Conservation (phyloP, 2,797 vertebrate species). For the Ctenosaura bakeri region DNA sequence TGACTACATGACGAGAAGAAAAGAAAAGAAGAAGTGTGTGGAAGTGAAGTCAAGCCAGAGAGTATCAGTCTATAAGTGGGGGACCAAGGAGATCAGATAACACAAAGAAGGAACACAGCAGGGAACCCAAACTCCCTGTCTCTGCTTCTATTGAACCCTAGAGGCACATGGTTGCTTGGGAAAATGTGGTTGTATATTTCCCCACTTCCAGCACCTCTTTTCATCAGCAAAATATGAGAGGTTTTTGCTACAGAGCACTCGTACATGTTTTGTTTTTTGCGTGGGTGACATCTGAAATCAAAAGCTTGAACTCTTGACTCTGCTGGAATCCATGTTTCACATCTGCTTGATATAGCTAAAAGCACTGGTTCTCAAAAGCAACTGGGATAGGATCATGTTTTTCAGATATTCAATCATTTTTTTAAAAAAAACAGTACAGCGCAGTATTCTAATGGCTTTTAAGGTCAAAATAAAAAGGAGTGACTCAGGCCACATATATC, state of each 20-base stretch:
- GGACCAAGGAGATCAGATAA: background rate
- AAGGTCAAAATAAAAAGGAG: background rate
- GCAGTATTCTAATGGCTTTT: background rate
- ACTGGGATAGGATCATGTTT: background rate
- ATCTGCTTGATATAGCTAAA: background rate
- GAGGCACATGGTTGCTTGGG: background rate
- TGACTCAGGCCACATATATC: background rate
- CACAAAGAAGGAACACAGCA: background rate
- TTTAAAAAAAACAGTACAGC: background rate
- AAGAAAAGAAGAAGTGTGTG: background rate
- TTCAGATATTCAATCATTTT: background rate
- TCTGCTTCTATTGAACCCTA: background rate
- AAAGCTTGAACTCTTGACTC: constrained; percentile 18
- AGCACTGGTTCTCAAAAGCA: background rate
- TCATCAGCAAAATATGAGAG: background rate
- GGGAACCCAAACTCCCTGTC: background rate
- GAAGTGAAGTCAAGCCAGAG: background rate
- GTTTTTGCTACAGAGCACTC: background rate
- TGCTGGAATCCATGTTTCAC: background rate
- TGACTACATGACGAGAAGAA: background rate
- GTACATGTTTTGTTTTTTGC: constrained; percentile 16
- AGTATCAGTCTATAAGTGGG: background rate
- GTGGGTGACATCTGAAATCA: constrained; percentile 5
- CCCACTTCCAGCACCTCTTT: background rate
- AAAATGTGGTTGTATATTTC: background rate